Evolutionary conservation across 1,140 invertebrate genomes (phyloP), one percentile per base, ranked within the genome.

Genomic region (Ips typographus): DNA sequence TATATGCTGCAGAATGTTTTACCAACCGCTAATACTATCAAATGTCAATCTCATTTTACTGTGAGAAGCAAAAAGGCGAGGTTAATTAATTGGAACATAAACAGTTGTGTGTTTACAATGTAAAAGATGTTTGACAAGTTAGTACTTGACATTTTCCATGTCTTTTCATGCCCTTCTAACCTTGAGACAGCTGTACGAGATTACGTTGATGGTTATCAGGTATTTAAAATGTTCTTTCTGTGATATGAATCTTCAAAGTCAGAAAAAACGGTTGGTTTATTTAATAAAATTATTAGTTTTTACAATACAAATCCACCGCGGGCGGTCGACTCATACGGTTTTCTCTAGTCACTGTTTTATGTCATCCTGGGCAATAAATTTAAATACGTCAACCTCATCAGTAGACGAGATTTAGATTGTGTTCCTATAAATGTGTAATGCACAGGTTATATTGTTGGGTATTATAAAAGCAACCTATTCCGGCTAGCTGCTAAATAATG

Each of bases 401-500:
- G n/a, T 47, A 4, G 4, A 47, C n/a, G 4, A 5, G n/a, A 47
- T 47, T 47, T 47, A 5, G 4, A 4, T 47, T n/a, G 44, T 5
- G 44, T n/a, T 47, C 4, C 4, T 47, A 47, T 4, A 47, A n/a
- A n/a, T 47, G 44, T 47, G n/a, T 4, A 47, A 40, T 56, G 41
- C 44, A n/a, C n/a, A 47, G 64, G 64, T 47, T 42, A 56, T 49
- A 66, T 70, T 70, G 68, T 61, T 36, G 68, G 71, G 72, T 70
- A 71, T 73, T 72, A 73, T 71, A 61, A 67, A 62, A 74, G 71
- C 70, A 67, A 75, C 72, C 73, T 66, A 72, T 73, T 70, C 73
- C 65, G 73, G 71, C 64, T 68, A 65, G 69, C 72, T 72, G 68
- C 72, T 77, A 76, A 77, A 77, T 77, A 77, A 77, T 77, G 71